Conservation (phyloP, 2,113 vertebrate genomes). For the Rhabdornis inornatus region DNA sequence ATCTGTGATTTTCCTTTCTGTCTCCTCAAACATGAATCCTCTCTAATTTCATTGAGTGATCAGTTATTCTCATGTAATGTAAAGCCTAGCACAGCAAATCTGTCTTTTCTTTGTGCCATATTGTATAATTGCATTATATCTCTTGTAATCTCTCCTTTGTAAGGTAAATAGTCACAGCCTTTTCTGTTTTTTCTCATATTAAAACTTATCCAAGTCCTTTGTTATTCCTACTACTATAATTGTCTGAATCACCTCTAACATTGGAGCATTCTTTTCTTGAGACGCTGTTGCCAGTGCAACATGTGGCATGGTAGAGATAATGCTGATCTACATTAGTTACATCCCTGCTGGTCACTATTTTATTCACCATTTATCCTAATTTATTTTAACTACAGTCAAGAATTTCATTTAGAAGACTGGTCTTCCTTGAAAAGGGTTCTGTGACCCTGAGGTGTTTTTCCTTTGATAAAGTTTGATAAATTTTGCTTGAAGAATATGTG, state of each 20-base stretch:
- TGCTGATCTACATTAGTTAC: background rate
- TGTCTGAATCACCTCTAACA: background rate
- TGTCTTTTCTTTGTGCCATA: background rate
- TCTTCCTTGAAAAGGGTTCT: background rate
- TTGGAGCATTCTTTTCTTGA: background rate
- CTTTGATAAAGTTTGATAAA: background rate
- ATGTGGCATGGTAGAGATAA: background rate
- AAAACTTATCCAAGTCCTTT: background rate
- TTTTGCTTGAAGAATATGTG: background rate
- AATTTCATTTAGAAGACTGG: background rate
- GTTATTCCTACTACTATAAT: background rate
- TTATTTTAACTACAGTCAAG: background rate
- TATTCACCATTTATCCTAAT: background rate
- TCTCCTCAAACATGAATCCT: background rate
- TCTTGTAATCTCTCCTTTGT: background rate
- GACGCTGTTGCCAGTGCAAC: background rate
- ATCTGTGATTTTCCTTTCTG: background rate
- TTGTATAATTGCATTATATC: background rate
- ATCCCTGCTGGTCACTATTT: background rate
- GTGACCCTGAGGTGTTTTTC: background rate
- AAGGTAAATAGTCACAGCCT: background rate
- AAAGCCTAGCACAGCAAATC: background rate
- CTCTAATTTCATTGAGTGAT: background rate
- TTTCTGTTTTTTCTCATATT: background rate
- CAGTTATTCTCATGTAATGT: background rate